These are phyloP conservation scores for Irena cyanogastra DNA, from an alignment of 2,113 vertebrate genomes.

Conservation along the genomic window DNA sequence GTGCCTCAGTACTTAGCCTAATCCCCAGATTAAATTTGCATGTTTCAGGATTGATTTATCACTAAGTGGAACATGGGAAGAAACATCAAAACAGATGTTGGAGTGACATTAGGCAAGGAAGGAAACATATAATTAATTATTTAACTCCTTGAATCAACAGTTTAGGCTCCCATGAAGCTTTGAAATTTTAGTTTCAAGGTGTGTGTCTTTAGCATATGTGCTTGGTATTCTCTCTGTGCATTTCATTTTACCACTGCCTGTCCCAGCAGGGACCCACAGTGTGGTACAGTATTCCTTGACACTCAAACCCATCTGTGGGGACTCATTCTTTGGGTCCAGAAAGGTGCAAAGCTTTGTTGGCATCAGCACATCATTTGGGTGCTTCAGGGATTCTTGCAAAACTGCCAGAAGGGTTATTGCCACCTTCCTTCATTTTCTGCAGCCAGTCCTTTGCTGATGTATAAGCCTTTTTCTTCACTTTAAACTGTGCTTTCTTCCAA, in stretches of 20 bases:
- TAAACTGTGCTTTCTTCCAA: background rate
- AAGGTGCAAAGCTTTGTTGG: background rate
- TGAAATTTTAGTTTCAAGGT: background rate
- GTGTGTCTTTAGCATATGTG: background rate
- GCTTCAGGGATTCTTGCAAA: background rate
- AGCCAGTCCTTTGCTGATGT: rapidly evolving
- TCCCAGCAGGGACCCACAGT: background rate
- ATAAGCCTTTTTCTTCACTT: background rate
- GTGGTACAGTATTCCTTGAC: rapidly evolving
- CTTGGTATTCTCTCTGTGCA: background rate
- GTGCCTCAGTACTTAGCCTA: background rate
- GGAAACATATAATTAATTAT: background rate
- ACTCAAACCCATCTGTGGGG: background rate
- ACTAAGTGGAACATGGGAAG: background rate
- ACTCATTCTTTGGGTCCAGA: background rate
- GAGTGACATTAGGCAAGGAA: background rate
- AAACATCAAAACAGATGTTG: background rate
- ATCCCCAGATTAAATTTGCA: background rate
- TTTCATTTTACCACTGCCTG: background rate
- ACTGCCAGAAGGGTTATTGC: background rate
- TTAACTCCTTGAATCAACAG: background rate
- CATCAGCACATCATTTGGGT: rapidly evolving
- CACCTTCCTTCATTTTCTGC: background rate
- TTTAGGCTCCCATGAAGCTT: background rate
- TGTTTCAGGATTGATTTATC: background rate